Evolutionary conservation across 1,140 invertebrate genomes (phyloP).

Genomic region (Popillia japonica): DNA sequence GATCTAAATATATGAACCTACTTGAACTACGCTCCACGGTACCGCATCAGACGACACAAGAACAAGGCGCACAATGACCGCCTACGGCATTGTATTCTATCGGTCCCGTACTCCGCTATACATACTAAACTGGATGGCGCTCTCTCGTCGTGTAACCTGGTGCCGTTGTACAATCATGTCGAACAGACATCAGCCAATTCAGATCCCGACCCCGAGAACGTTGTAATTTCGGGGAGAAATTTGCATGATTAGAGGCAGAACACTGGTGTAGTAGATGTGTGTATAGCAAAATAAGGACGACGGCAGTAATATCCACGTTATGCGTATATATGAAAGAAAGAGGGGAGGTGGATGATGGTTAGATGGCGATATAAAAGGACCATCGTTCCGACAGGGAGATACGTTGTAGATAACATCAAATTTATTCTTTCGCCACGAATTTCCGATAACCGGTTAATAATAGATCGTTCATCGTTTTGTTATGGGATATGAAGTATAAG

Average conservation of each 20-base stretch:
- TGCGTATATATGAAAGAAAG: background rate
- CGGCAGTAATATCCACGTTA: background rate
- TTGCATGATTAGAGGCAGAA: conserved; percentile 29
- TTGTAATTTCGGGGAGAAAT: conserved; percentile 29
- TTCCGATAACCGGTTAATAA: conserved; percentile 30
- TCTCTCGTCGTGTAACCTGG: background rate
- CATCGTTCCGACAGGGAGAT: background rate
- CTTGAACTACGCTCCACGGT: no score
- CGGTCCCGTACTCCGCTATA: background rate
- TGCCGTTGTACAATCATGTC: conserved; percentile 6
- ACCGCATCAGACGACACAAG: background rate
- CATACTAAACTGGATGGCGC: background rate
- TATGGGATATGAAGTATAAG: background rate
- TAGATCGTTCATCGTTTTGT: background rate
- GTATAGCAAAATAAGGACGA: background rate
- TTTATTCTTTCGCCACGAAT: background rate
- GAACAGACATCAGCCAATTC: conserved; percentile 8
- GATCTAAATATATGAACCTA: no score
- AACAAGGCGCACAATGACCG: background rate
- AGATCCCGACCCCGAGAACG: background rate
- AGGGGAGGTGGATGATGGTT: background rate
- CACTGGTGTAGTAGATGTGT: background rate
- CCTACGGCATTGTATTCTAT: background rate
- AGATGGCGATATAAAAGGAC: background rate
- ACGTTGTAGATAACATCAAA: background rate